Evolutionary conservation across 2,797 vertebrate species (phyloP).

Genomic region (Anomalospiza imberbis): DNA sequence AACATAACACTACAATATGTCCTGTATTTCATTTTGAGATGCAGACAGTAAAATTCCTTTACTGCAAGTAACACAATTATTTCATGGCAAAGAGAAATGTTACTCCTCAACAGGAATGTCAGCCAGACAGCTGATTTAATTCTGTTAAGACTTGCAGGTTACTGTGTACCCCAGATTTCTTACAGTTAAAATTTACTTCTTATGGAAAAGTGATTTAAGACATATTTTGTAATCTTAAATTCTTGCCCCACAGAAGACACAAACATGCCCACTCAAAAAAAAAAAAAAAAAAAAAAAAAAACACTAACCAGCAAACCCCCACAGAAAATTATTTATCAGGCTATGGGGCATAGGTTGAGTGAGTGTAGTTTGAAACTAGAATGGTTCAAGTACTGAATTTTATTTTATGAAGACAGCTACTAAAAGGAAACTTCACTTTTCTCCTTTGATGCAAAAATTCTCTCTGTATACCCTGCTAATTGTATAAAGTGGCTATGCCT

Average conservation of each 20-base stretch:
- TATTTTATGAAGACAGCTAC: not conserved
- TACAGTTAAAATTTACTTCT: not conserved
- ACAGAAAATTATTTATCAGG: not conserved
- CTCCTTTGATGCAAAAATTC: not conserved
- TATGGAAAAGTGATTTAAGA: not conserved
- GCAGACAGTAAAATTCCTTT: not conserved
- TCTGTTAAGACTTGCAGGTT: not conserved
- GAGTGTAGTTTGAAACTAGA: not conserved
- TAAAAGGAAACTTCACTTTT: not conserved
- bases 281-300: not conserved
- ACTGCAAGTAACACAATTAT: not conserved
- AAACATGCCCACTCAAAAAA: fast-evolving
- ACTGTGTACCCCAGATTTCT: not conserved
- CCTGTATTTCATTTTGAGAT: not conserved
- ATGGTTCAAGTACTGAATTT: not conserved
- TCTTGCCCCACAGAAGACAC: fast-evolving
- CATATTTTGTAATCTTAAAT: not conserved
- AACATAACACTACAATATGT: not conserved
- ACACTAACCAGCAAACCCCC: fast-evolving
- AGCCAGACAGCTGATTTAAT: not conserved
- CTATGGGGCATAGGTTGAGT: too few species aligned
- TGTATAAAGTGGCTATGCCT: not conserved
- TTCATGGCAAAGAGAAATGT: not conserved
- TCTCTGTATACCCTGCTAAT: not conserved
- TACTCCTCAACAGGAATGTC: not conserved